These are phyloP conservation scores for Tetramorium simillimum DNA, from an alignment of 1,140 invertebrate species.

Conservation along the genomic window DNA sequence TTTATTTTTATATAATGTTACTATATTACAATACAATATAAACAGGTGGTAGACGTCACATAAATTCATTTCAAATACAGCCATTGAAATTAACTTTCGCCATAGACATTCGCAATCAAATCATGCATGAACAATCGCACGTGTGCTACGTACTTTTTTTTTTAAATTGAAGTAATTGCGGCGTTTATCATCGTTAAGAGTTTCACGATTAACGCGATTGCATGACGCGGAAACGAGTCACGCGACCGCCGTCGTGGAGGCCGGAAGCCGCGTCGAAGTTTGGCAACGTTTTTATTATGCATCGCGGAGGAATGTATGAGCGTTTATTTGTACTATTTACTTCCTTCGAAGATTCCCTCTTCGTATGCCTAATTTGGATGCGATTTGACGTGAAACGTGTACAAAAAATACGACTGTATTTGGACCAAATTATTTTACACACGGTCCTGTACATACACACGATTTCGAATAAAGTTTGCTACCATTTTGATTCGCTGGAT, in stretches of 20 bases:
- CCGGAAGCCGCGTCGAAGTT: not conserved
- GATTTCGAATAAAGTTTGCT: not conserved
- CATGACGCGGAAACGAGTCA: not conserved
- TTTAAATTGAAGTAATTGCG: constrained; percentile 20
- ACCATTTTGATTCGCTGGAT: constrained; percentile 29
- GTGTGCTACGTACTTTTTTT: constrained; percentile 9
- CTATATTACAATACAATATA: constrained; percentile 49
- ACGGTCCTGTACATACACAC: not conserved
- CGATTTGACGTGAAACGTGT: not conserved
- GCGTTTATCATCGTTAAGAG: not conserved
- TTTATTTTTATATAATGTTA: constrained; percentile 57
- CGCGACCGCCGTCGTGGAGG: not conserved
- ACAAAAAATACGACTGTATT: constrained; percentile 12
- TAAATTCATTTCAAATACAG: constrained; percentile 56
- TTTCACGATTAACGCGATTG: constrained; percentile 10
- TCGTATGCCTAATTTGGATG: constrained; percentile 21
- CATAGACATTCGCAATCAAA: constrained; percentile 30
- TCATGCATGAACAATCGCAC: constrained; percentile 26
- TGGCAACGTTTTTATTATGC: constrained; percentile 43
- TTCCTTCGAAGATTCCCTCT: not conserved
- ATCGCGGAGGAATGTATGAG: constrained; percentile 25
- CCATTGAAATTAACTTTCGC: constrained; percentile 48
- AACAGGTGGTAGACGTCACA: constrained; percentile 51
- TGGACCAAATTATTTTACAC: constrained; percentile 13
- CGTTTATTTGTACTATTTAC: constrained; percentile 53